These are phyloP conservation scores for Oophaga sylvatica DNA, from an alignment of 2,797 vertebrate species.

Conservation along the genomic window DNA sequence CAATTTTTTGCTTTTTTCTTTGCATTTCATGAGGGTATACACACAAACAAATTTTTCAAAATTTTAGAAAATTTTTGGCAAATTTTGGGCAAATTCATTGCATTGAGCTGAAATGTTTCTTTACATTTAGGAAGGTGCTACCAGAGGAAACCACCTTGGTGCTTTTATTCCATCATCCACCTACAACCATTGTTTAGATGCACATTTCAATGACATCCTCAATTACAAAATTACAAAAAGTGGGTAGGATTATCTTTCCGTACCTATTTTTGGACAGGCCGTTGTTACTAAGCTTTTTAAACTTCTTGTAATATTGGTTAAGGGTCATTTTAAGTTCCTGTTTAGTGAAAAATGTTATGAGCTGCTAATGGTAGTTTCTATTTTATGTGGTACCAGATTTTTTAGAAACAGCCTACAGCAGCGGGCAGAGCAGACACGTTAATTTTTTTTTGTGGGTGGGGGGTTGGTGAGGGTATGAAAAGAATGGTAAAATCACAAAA, in stretches of 20 bases:
- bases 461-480: constrained; percentile 1
- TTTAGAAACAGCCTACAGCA: constrained; percentile 35
- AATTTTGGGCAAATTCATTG: not conserved
- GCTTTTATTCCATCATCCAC: not conserved
- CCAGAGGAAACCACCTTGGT: not conserved
- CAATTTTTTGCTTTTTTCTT: too few relatives aligned
- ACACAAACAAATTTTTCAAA: too few relatives aligned
- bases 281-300: not conserved
- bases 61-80: too few relatives aligned
- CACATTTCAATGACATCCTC: not conserved
- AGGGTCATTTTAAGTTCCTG: constrained; percentile 35
- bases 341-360: constrained; percentile 46
- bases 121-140: not conserved
- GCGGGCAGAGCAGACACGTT: constrained; percentile 39
- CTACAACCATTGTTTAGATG: not conserved
- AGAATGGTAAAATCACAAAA: constrained; percentile 57
- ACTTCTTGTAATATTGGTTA: constrained; percentile 27
- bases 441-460: constrained; percentile 11
- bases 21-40: too few relatives aligned
- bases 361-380: constrained; percentile 47
- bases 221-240: not conserved
- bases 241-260: not conserved
- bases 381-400: constrained; percentile 47
- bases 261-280: not conserved
- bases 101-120: not conserved